phyloP scores from a whole-genome alignment of 1,140 invertebrate genomes.

The Schmidtea mediterranea region DNA sequence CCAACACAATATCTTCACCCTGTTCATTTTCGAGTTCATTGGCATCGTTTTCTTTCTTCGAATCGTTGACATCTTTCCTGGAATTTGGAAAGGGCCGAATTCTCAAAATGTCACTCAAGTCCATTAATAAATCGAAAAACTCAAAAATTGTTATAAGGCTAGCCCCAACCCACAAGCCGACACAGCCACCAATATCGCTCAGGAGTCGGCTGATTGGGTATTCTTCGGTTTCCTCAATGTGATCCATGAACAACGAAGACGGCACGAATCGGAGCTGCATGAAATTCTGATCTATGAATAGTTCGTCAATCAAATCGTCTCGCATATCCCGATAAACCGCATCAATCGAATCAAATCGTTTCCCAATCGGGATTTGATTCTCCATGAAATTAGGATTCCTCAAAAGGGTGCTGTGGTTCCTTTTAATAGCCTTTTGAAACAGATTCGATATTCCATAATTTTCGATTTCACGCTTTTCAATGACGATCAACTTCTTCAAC shows the following conservation, averaged over 20 bases:
- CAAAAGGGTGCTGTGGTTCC: neutral
- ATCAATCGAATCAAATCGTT: too few species aligned
- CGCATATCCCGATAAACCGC: too few species aligned
- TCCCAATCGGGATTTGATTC: too few species aligned
- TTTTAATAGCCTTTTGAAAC: neutral
- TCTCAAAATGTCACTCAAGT: neutral
- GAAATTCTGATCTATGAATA: constrained; percentile 5
- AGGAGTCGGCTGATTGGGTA: constrained; percentile 4
- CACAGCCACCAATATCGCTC: constrained; percentile 5
- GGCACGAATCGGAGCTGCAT: constrained; percentile 1
- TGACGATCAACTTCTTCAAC: neutral
- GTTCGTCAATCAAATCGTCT: neutral
- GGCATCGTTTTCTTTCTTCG: too few species aligned
- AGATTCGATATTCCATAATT: neutral
- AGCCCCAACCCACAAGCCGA: constrained; percentile 3
- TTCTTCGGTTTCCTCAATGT: neutral
- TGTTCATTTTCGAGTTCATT: too few species aligned
- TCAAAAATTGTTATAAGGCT: constrained; percentile 4
- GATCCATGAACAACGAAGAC: neutral
- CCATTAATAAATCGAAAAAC: constrained; percentile 3
- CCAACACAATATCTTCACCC: too few species aligned
- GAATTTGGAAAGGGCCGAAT: too few species aligned
- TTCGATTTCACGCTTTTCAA: neutral
- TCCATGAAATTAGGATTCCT: too few species aligned
- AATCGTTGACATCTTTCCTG: too few species aligned